Evolutionary conservation across 2,113 vertebrate genomes (phyloP), one percentile per base, ranked within the genome.

Genomic region (Gobius niger): DNA sequence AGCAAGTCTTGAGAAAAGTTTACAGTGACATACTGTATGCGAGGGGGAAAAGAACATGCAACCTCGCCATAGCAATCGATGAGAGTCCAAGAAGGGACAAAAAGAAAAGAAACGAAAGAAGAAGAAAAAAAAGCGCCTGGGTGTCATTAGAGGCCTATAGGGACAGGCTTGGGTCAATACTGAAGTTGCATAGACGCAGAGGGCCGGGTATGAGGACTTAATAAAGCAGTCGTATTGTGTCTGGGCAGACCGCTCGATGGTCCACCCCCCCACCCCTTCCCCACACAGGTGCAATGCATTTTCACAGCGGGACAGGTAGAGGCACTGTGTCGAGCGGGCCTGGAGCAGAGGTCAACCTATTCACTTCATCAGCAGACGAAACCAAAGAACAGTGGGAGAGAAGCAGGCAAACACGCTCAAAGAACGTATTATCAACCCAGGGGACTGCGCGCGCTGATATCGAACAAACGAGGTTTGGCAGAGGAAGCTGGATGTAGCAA

Each of bases 151-250:
- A 72, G 71, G 72, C 63, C 46, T 85, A 86, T 78, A 82, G 79
- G 80, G 87, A 86, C 89, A 85, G 85, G 85, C 86, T 88, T 82
- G 73, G 84, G 90, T 90, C 87, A 89, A 88, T 89, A 89, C 63
- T 60, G 53, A 62, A 74, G 82, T 68, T 76, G 72, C 69, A 70
- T 13, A 51, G 79, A 65, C 65, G 40, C 75, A 11, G 60, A 73
- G 67, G 76, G 81, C 75, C 63, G 73, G 77, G 78, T 66, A 54
- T 67, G 70, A 70, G 40, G 72, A 88, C 85, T 89, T 91, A 88
- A 87, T 91, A 91, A 90, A 91, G 85, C 80, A 82, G 83, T 80
- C 44, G 42, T 75, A 86, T 88, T 90, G 87, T 90, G 82, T 76
- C 80, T 66, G 79, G 85, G 87, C 75, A 86, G 85, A 90, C 87